Evolutionary conservation across 2,113 vertebrate species (phyloP), one percentile per base, ranked within the genome.

Genomic region (Pluvialis apricaria): DNA sequence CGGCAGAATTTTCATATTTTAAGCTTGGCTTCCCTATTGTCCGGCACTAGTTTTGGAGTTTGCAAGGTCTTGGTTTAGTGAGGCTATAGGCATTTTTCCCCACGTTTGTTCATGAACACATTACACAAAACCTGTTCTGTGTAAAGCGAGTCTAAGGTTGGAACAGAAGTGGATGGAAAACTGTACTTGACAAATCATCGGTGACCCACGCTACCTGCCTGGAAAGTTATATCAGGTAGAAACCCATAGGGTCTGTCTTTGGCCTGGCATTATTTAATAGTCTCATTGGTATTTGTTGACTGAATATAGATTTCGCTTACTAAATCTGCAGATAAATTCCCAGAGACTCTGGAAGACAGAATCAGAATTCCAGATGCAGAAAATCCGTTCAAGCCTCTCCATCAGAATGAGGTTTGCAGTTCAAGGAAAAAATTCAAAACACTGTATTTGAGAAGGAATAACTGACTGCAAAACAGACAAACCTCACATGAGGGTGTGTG

Each of bases 361-460:
- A 81, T 54, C 47, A 87, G 84, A 94, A 95, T 93, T 90, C 49
- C 64, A 81, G 94, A 86, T n/a, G 42, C 38, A n/a, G 68, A 40
- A 61, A 72, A 58, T 25, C 25, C 51, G 22, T 26, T 78, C 38
- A 31, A 62, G 32, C 28, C 52, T 76, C 78, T 51, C 61, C 70
- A 14, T 42, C 68, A 72, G 60, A 57, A 40, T 40, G 62, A 77
- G 16, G 20, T 70, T 81, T 73, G 45, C 88, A 80, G 64, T 32
- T 88, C 80, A 86, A 24, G 32, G 66, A 54, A 66, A 61, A 58
- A 60, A 55, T 73, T 77, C 40, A 36, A 65, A 94, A 72, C 24
- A 42, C 11, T 11, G 11, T 42, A 40, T 80, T 65, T 86, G 49
- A 57, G 73, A 68, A 52, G 49, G 62, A 82, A 11, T 44, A 65